Evolutionary conservation across 2,888 invertebrate species (phyloP).

Genomic region (Ctenicera cuprea): DNA sequence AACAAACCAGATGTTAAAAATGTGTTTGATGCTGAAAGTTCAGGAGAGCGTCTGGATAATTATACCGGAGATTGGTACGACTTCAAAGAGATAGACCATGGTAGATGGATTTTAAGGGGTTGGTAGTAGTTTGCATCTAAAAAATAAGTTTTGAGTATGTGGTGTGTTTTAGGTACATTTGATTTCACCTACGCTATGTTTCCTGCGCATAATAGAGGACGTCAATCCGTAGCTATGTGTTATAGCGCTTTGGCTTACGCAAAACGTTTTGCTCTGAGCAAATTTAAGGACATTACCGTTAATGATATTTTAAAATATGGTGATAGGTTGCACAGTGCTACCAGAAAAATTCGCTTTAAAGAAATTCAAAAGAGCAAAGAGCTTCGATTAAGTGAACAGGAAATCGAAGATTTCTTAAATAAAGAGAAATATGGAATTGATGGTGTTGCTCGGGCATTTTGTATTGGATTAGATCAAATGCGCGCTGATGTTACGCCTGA

Average conservation of each 20-base stretch:
- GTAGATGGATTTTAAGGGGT: slow-evolving; percentile 70
- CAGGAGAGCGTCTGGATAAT: slow-evolving; percentile 53
- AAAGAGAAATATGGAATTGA: slow-evolving; percentile 62
- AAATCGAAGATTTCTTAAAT: slow-evolving; percentile 63
- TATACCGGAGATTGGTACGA: slow-evolving; percentile 68
- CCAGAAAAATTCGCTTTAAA: slow-evolving; percentile 64
- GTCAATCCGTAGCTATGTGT: slow-evolving; percentile 76
- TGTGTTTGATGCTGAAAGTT: slow-evolving; percentile 61
- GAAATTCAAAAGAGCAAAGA: slow-evolving; percentile 56
- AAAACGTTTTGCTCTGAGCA: slow-evolving; percentile 74
- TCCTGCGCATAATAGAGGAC: slow-evolving; percentile 66
- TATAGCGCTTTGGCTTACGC: slow-evolving; percentile 78
- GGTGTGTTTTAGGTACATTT: slow-evolving; percentile 60
- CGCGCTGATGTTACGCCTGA: slow-evolving; percentile 66
- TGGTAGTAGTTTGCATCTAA: not conserved
- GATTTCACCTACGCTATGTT: slow-evolving; percentile 63
- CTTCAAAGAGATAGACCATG: slow-evolving; percentile 68
- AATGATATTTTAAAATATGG: slow-evolving; percentile 80
- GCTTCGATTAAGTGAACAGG: slow-evolving; percentile 60
- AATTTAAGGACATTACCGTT: slow-evolving; percentile 76
- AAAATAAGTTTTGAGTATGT: not conserved
- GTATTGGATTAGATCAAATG: slow-evolving; percentile 67
- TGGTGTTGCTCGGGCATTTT: slow-evolving; percentile 66
- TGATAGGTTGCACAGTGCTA: slow-evolving; percentile 76
- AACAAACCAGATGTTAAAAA: slow-evolving; percentile 64